Evolutionary conservation across 2,797 vertebrate species (phyloP), one percentile per base, ranked within the genome.

Genomic region (Lutjanus campechanus): DNA sequence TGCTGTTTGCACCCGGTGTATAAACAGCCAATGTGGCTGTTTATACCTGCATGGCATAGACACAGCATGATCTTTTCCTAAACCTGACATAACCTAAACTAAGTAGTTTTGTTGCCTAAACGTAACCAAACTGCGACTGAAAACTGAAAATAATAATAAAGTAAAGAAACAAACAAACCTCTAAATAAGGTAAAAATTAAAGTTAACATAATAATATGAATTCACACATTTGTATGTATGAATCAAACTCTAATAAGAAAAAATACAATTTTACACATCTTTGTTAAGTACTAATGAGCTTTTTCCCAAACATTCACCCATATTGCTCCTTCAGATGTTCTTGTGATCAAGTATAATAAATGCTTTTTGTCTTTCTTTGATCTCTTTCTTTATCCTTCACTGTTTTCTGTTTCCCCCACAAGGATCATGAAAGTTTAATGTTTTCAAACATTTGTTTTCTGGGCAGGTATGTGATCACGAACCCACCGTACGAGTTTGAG

Each of bases 401-500:
- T 60, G 1, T 70, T 13, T 36, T 36, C 29, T 70, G 12, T 2
- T 20, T 4, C 11, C n/a, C 25, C 8, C 7, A 46, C 6, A 10
- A 51, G 7, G 7, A 29, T 72, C 3, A 15, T 50, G 25, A 50
- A 68, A 20, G 19, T 54, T 41, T 62, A 49, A 66, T 36, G 3
- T 5, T 56, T 17, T 66, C 36, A 1, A 11, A 36, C 11, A 4
- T 76, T 76, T 83, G 7, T 77, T 70, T 61, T 65, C 43, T 16
- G 19, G 7, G 5, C 73, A 99, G 98, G 94, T 99, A 99, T 2
- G 98, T 99, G 91, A 99, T 99, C 94, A 98, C 98, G 88, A 99
- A 99, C 88, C 98, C 98, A 44, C 98, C 97, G 0, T 99, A 99
- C 2, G 98, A 99, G 89, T 99, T 99, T 87, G 98, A 99, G 95